Evolutionary conservation across 2,888 invertebrate species (phyloP).

Genomic region (Melangyna quadrimaculata): DNA sequence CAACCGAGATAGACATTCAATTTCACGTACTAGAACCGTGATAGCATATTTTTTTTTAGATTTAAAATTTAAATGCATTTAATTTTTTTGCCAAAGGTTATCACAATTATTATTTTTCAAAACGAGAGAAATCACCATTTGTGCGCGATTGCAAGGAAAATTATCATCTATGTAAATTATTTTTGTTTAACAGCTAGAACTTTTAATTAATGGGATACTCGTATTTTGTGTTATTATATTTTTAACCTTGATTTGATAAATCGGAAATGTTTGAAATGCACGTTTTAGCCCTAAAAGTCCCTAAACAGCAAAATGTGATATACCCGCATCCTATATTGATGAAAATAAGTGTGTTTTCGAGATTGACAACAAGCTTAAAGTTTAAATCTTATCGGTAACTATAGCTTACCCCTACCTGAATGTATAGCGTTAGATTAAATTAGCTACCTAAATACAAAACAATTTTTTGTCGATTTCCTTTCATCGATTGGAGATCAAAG

Average conservation of each 20-base stretch:
- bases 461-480: too few relatives aligned
- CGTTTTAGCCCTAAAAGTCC: neutral
- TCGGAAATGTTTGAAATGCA: neutral
- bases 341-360: neutral
- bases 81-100: slow-evolving; percentile 36
- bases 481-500: too few relatives aligned
- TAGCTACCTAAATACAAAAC: too few relatives aligned
- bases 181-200: neutral
- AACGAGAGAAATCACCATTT: neutral
- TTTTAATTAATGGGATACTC: neutral
- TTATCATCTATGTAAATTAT: slow-evolving; percentile 7
- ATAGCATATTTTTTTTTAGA: neutral
- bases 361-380: neutral
- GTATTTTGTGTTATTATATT: neutral
- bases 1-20: neutral
- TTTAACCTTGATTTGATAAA: neutral
- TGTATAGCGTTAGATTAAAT: too few relatives aligned
- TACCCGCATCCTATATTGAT: neutral
- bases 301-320: neutral
- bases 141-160: neutral
- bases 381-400: too few relatives aligned
- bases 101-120: neutral
- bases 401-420: too few relatives aligned
- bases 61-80: neutral
- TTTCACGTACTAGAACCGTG: slow-evolving; percentile 29